phyloP scores from a whole-genome alignment of 2,888 invertebrate genomes.

The Aphidoletes aphidimyza region DNA sequence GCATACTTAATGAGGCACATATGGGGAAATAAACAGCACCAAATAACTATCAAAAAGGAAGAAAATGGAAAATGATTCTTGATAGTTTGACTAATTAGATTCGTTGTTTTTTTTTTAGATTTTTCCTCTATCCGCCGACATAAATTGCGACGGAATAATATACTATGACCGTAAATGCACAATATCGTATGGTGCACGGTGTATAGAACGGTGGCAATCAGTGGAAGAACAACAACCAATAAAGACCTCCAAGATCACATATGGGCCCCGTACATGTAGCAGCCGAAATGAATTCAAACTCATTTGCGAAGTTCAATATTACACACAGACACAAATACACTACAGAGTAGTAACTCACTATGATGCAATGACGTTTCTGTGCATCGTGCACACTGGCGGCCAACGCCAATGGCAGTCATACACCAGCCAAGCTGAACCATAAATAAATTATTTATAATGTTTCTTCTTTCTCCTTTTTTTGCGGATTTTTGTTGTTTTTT shows the following conservation, averaged over 20 bases:
- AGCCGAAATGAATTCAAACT: no score
- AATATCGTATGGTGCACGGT: neutral
- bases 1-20: neutral
- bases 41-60: no score
- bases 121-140: no score
- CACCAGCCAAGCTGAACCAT: slow-evolving; percentile 18
- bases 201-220: no score
- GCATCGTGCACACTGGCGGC: neutral
- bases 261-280: no score
- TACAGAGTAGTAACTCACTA: no score
- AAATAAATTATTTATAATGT: slow-evolving; percentile 31
- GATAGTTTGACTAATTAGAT: slow-evolving; percentile 36
- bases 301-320: neutral
- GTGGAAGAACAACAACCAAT: no score
- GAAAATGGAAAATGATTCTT: slow-evolving; percentile 8
- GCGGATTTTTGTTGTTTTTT: neutral
- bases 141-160: neutral
- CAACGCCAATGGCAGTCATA: neutral
- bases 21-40: neutral
- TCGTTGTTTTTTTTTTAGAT: neutral
- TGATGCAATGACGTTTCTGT: slow-evolving; percentile 17
- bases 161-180: neutral
- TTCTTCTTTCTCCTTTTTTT: neutral
- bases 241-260: no score
- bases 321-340: no score